Base-by-base conservation (phyloP, 2,888 invertebrate species). In the Anodontia alba region DNA sequence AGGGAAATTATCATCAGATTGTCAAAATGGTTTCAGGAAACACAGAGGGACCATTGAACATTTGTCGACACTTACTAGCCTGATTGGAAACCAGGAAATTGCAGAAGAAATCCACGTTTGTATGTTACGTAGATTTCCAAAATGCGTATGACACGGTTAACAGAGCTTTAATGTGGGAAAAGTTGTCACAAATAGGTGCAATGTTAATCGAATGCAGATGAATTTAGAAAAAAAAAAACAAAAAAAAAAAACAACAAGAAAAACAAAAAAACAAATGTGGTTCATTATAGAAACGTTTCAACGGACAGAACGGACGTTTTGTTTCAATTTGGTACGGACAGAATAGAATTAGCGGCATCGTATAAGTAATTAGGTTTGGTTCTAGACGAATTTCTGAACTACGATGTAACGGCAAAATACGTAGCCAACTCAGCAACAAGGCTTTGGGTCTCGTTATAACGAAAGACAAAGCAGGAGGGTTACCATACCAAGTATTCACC, bases 401-500 rank as follows among this genome's bases (percentile, higher is more conserved):
- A 70, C 43, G 15, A 29, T 23, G 33, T 62, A 15, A 76, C 62
- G 3, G 76, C 70, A 43, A 76, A 76, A 33, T 69, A 70, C 31
- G 70, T 76, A 8, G 46, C 76, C 5, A 36, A 70, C 20, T 76
- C 70, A 29, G 70, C 70, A 1, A 76, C 70, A 49, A 29, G 42
- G 67, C 74, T n/a, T 49, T 67, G 8, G 67, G 74, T 46, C 68
- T 68, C 12, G 1, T 75, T 46, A 75, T 75, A 8, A 12, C 69
- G 33, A 46, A 75, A 33, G 46, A 46, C 36, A 75, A 68, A 68
- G 33, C 29, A 20, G 5, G 69, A 42, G 71, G 75, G 3, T 66
- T 79, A 69, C 71, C 70, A n/a, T 76, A 29, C 42, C 68, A 38
- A 10, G 76, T 73, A 31, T 75, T 68, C 29, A 76, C 73, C 1